Conservation (phyloP, 1,140 invertebrate genomes). For the Dinoponera quadriceps region DNA sequence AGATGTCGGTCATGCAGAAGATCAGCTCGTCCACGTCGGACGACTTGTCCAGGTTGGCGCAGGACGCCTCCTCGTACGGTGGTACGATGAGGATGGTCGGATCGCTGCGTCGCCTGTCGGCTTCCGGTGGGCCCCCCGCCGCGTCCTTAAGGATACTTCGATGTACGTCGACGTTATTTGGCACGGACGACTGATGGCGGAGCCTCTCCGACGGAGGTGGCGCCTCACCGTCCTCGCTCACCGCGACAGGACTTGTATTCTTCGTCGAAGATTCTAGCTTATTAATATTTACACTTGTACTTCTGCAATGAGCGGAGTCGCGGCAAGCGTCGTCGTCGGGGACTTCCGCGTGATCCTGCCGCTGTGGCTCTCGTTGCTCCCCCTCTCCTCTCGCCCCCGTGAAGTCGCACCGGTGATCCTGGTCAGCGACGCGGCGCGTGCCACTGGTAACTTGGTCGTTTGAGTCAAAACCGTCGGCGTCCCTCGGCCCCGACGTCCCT, state of each 20-base stretch:
- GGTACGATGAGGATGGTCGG: slow-evolving; percentile 40
- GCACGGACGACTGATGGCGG: slow-evolving; percentile 6
- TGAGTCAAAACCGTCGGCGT: slow-evolving; percentile 31
- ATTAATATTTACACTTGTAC: slow-evolving; percentile 59
- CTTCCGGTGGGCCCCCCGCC: not conserved
- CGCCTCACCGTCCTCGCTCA: not conserved
- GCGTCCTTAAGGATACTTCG: slow-evolving; percentile 29
- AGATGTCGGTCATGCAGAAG: slow-evolving; percentile 71
- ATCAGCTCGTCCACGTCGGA: slow-evolving; percentile 71
- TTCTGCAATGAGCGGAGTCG: slow-evolving; percentile 10
- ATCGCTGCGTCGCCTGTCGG: not conserved
- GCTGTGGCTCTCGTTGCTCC: not conserved
- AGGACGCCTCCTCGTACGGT: slow-evolving; percentile 29
- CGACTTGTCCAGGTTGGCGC: slow-evolving; percentile 48
- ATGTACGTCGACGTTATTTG: slow-evolving; percentile 50
- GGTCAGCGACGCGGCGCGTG: slow-evolving; percentile 43
- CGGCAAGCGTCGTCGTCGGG: slow-evolving; percentile 28
- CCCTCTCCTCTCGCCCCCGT: not conserved
- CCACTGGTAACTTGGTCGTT: slow-evolving; percentile 69
- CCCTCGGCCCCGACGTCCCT: not conserved
- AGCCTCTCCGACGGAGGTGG: not conserved
- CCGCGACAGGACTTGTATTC: not conserved
- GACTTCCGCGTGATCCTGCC: not conserved
- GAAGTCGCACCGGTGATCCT: slow-evolving; percentile 42
- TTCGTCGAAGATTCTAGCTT: slow-evolving; percentile 39